Evolutionary conservation across 2,113 vertebrate species (phyloP), one percentile per base, ranked within the genome.

Genomic region (Phoxinus phoxinus): DNA sequence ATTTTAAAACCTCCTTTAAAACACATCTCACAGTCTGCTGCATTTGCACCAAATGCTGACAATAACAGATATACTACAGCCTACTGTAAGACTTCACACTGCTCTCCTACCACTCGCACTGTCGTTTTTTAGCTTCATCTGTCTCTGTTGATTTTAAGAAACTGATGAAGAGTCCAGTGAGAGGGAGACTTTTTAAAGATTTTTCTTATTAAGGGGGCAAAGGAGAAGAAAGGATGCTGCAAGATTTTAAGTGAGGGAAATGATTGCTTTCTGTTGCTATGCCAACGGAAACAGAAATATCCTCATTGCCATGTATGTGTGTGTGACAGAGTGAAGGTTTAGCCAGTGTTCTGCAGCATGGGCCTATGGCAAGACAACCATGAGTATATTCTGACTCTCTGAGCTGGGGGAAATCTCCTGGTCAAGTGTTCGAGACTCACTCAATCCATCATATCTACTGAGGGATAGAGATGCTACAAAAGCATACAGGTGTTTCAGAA

Each of bases 211-310:
- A 58, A 80, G 85, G 88, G 88, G 83, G 78, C 32, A 72, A 84
- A 87, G 48, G 48, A 83, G 81, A 83, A 83, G 23, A 83, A 83
- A 83, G 67, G 87, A 86, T 86, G 89, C 86, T 84, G 88, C 87
- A 92, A 86, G 44, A 85, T 79, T 86, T 91, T 65, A 92, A 91
- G 90, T 88, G 85, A 87, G 86, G 90, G 81, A 82, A 84, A 91
- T 90, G 89, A 91, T 92, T 92, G 90, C 93, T 87, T 93, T 92
- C 91, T 89, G 93, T 94, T 94, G 87, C 93, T 91, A 94, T 93
- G 93, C 89, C 93, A 92, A 94, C 93, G 84, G 90, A 90, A 89
- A 93, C 87, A 91, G 92, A 93, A 93, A 93, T 92, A 93, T 91
- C 89, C 89, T 86, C 84, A 81, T 91, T 88, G 77, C 41, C 86